phyloP scores from a whole-genome alignment of 2,888 invertebrate species.

The Ochropleura leucogaster region DNA sequence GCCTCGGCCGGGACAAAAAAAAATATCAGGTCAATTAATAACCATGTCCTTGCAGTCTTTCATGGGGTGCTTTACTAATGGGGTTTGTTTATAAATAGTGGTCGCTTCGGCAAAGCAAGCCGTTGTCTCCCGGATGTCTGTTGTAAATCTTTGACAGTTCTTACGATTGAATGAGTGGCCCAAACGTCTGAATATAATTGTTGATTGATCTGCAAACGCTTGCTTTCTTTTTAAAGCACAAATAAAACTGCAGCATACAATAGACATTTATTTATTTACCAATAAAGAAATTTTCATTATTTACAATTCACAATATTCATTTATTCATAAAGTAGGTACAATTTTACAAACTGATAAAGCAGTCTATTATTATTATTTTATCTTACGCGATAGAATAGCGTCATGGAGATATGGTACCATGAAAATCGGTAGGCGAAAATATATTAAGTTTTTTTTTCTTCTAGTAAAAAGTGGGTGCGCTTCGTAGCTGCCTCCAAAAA shows the following conservation, averaged over 20 bases:
- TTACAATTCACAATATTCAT: constrained; percentile 61
- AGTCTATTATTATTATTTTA: constrained; percentile 58
- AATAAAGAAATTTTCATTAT: constrained; percentile 64
- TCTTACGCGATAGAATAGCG: constrained; percentile 23
- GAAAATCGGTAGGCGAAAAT: constrained; percentile 30
- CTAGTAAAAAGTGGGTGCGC: background rate
- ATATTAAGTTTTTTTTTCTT: constrained; percentile 17
- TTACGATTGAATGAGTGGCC: too few species aligned
- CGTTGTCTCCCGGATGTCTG: too few species aligned
- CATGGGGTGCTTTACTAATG: background rate
- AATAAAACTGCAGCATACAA: constrained; percentile 44
- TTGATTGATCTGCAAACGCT: background rate
- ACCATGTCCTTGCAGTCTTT: background rate
- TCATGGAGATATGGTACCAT: constrained; percentile 45
- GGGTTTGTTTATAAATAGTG: background rate
- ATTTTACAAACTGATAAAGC: constrained; percentile 56
- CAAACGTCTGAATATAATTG: background rate
- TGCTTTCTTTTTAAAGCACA: background rate
- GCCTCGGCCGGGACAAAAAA: background rate
- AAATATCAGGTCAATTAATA: background rate
- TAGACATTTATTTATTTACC: constrained; percentile 66
- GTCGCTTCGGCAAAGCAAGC: background rate
- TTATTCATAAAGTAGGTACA: constrained; percentile 42
- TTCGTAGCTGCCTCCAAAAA: too few species aligned
- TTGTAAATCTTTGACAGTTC: too few species aligned